A percentile compares a stretch with the other conserved stretches of the same genome.
These are phyloP conservation scores for Heterodera filipjevi DNA, from an alignment of 2,888 invertebrate genomes.

Conservation along the genomic window DNA sequence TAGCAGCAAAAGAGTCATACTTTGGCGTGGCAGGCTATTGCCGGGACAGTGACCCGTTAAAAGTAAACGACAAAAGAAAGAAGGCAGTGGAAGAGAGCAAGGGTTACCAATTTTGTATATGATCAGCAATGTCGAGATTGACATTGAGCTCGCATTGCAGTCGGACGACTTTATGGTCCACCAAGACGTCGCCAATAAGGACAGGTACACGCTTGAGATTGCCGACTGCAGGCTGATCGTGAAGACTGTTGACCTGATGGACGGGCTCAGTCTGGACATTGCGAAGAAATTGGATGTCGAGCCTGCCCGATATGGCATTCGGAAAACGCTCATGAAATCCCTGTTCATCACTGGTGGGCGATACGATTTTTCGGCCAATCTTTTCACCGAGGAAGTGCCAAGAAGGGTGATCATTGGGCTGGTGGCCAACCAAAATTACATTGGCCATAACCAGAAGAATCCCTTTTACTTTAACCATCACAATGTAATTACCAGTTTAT, in stretches of 20 bases:
- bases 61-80: neutral
- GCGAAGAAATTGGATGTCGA: neutral
- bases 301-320: slow-evolving; percentile 3
- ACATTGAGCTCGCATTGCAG: neutral
- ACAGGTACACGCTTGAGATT: neutral
- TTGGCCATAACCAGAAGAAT: neutral
- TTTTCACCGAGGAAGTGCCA: slow-evolving; percentile 18
- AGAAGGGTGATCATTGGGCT: slow-evolving; percentile 13
- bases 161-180: slow-evolving; percentile 9
- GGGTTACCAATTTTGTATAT: neutral
- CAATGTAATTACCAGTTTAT: neutral
- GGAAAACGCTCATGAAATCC: slow-evolving; percentile 4
- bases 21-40: slow-evolving; percentile 1
- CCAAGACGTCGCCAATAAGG: neutral
- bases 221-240: neutral
- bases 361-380: neutral
- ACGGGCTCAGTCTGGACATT: slow-evolving; percentile 4
- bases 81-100: neutral
- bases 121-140: slow-evolving; percentile 5
- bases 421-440: neutral
- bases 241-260: slow-evolving; percentile 11
- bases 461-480: slow-evolving; percentile 3
- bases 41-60: neutral
- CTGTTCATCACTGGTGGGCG: neutral
- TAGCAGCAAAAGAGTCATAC: neutral